Conservation (phyloP, 2,797 vertebrate species). For the Amblyraja radiata region DNA sequence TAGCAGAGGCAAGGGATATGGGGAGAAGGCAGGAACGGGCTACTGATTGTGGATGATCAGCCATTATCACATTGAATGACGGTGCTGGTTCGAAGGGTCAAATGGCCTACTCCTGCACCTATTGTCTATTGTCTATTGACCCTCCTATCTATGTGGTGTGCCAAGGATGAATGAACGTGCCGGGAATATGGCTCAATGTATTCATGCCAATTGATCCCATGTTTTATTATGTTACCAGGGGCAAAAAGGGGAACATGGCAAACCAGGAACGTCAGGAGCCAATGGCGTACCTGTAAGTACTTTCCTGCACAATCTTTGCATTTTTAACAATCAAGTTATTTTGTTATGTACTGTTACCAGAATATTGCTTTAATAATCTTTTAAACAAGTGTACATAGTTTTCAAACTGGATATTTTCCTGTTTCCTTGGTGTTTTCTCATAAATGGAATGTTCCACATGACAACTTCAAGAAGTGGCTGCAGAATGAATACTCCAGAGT, state of each 20-base stretch:
- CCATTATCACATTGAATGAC: too few species aligned
- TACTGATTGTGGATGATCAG: too few species aligned
- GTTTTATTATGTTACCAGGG: slow-evolving; percentile 50
- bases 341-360: neutral
- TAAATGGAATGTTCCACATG: neutral
- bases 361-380: neutral
- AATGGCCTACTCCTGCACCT: too few species aligned
- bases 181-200: neutral
- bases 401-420: neutral
- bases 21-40: too few species aligned
- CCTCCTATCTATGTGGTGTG: neutral
- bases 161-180: neutral
- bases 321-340: neutral
- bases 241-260: slow-evolving; percentile 56
- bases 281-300: slow-evolving; percentile 69
- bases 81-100: too few species aligned
- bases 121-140: too few species aligned
- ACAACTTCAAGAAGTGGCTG: neutral
- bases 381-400: neutral
- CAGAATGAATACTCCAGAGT: neutral
- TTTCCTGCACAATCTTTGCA: neutral
- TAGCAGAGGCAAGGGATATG: too few species aligned
- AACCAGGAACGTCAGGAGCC: slow-evolving; percentile 56
- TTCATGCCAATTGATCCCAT: neutral
- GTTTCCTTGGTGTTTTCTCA: neutral